Base-by-base conservation (phyloP, 2,113 vertebrate species). In the Gnathonemus longibarbis region DNA sequence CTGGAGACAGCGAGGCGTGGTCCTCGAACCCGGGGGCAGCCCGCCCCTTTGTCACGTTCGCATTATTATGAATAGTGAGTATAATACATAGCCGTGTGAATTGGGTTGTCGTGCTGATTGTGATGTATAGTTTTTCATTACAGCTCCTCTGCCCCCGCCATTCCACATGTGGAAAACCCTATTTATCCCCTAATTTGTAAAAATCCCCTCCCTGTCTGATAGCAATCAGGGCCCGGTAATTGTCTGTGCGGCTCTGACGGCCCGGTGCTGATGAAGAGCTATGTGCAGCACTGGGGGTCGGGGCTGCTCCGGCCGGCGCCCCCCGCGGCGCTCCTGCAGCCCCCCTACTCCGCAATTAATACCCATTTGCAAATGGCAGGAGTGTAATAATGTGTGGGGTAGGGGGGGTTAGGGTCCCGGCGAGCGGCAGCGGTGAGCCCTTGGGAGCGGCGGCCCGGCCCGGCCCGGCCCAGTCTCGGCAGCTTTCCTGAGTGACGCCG, bases 51-150 rank as follows among this genome's bases (percentile, higher is more conserved):
- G 96, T 97, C 96, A 97, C 90, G 89, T 93, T 92, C 91, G 92
- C 94, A 94, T 97, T 97, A 97, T 97, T 97, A 98, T 98, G 97
- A 97, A 96, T 96, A 97, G 97, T 97, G 97, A 97, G 97, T 96
- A 97, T 97, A 97, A 97, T 97, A 96, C 97, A 96, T 96, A 95
- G 96, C 96, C 97, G 93, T 96, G 98, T 98, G 97, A 98, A 98
- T 98, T 97, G 97, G 97, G 97, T 97, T 98, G 97, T 98, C 97
- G 96, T 92, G 92, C 96, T 99, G 98, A 99, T 99, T 98, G 98
- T 99, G 98, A 99, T 99, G 97, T 99, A 99, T 99, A 97, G 98
- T 98, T 99, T 99, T 99, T 99, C 98, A 99, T 99, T 99, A 99
- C 98, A 93, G 96, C 95, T 97, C 97, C 96, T 96, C 97, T 96